Base-by-base conservation (phyloP, 2,888 invertebrate species). In the Macrosiphum euphorbiae region DNA sequence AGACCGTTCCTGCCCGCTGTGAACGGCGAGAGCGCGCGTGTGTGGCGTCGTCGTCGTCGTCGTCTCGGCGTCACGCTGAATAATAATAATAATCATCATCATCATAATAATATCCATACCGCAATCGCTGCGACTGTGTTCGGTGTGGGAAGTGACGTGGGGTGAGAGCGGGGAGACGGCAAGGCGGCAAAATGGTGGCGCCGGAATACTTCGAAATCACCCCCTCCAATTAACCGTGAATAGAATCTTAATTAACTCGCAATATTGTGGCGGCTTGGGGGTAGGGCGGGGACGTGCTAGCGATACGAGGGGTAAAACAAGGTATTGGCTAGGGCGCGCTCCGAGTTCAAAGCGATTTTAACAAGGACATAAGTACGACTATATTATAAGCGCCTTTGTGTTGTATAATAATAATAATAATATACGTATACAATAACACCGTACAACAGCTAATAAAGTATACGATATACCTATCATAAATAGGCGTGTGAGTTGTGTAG, bases 221-320 rank as follows among this genome's bases (percentile, higher is more conserved):
- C 55, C 84, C 16, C 44, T 47, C 94, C 86, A 89, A 93, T 93
- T 93, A 93, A 89, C 89, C 93, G 47, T 93, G 93, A 84, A 89
- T 93, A 44, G 92, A 92, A 92, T 92, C 78, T 88, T 88, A 89
- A 93, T 89, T 89, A 89, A 93, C 88, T 55, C 52, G 55, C 52
- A 78, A 78, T 78, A 41, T 52, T 26, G 78, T 4, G 58, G 88
- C 16, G 35, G 28, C 41, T 5, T 7, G 28, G 35, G n/a, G 52
- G 13, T 5, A 0, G 24, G 8, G 5, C 41, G 20, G 55, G 4
- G 41, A 41, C 28, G 55, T 11, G 88, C 26, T 35, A 28, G 58
- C 24, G 58, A 50, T 5, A 26, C 16, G 41, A n/a, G 58, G 44
- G 28, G 28, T 55, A 58, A 11, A 78, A 58, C 47, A 47, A 35